Conservation (phyloP, 2,797 vertebrate species). For the Pseudochromis fuscus region DNA sequence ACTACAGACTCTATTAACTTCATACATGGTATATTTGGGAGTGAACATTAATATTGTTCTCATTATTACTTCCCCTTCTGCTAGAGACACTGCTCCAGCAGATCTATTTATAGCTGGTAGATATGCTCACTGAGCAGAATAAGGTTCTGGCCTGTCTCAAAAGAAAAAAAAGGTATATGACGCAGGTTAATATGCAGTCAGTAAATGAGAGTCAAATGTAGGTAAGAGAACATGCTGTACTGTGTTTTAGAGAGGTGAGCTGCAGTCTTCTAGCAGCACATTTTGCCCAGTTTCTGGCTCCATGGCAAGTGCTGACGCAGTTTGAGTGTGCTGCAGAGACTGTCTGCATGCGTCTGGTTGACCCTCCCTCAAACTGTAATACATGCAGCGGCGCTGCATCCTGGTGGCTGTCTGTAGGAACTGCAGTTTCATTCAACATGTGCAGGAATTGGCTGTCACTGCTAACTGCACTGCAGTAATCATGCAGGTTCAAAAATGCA, state of each 20-base stretch:
- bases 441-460: conserved; percentile 4
- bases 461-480: conserved; percentile 37
- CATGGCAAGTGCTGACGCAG: conserved; percentile 87
- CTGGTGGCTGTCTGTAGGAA: conserved; percentile 73
- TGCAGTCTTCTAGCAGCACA: conserved; percentile 76
- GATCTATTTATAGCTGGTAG: conserved; percentile 82
- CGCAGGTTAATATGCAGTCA: conserved; percentile 57
- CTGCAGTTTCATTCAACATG: conserved; percentile 49
- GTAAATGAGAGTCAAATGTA: conserved; percentile 45
- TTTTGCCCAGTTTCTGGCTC: conserved; percentile 83
- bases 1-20: conserved; percentile 44
- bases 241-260: conserved; percentile 67
- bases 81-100: conserved; percentile 72
- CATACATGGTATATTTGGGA: conserved; percentile 57
- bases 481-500: conserved; percentile 18
- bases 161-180: conserved; percentile 65
- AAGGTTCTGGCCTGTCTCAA: conserved; percentile 66
- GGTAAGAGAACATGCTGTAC: conserved; percentile 54
- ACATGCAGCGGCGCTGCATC: conserved; percentile 74
- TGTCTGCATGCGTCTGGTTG: conserved; percentile 80
- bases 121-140: conserved; percentile 81
- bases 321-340: conserved; percentile 83
- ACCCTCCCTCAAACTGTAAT: conserved; percentile 77
- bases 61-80: conserved; percentile 69
- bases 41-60: conserved; percentile 71